Percentiles rank a stretch among this genome's conserved stretches.
These are phyloP conservation scores for Eonycteris spelaea DNA, from an alignment of 2,113 vertebrate genomes.

Conservation along the genomic window DNA sequence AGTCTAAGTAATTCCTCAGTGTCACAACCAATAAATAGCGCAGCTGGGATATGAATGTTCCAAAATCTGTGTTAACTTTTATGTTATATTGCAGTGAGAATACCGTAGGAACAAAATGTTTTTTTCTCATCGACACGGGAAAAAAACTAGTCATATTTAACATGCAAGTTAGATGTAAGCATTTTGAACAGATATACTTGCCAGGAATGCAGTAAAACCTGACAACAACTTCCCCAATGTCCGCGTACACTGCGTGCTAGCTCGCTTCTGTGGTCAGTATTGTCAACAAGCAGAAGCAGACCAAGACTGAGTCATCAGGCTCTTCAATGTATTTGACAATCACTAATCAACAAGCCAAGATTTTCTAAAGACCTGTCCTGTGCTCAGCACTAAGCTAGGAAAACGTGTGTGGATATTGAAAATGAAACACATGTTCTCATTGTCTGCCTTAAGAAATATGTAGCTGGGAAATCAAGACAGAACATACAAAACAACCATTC, in stretches of 20 bases:
- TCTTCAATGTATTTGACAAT: neutral
- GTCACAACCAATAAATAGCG: neutral
- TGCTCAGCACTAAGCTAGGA: neutral
- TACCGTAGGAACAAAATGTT: neutral
- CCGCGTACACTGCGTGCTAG: accelerated
- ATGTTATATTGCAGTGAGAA: neutral
- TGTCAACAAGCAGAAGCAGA: neutral
- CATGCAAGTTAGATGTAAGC: neutral
- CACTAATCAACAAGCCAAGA: neutral
- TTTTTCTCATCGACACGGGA: neutral
- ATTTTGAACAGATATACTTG: neutral
- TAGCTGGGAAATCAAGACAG: neutral
- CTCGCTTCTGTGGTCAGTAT: neutral
- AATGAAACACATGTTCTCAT: neutral
- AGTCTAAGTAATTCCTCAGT: neutral
- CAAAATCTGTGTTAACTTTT: neutral
- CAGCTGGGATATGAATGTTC: neutral
- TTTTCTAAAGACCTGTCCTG: neutral
- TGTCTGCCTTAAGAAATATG: neutral
- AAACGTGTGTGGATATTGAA: neutral
- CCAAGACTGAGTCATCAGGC: neutral
- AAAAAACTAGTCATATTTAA: neutral
- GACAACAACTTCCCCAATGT: neutral
- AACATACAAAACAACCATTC: neutral
- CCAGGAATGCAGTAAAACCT: neutral